These are phyloP conservation scores for Enteromius afrohamiltoni DNA, from an alignment of 2,797 vertebrate genomes.

Conservation along the genomic window DNA sequence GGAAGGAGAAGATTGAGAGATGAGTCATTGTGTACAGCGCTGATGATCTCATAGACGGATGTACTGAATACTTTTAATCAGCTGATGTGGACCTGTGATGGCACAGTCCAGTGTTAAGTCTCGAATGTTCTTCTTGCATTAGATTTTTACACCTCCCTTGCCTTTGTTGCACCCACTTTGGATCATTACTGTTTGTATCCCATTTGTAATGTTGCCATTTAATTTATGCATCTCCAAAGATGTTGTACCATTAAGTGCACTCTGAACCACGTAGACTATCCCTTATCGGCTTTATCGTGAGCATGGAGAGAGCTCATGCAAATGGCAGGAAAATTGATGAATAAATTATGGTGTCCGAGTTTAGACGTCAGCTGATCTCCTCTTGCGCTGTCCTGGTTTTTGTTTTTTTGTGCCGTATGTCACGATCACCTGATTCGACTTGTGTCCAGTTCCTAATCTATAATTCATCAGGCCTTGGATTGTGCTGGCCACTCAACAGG, in stretches of 20 bases:
- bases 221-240: not conserved
- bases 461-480: slow-evolving; percentile 53
- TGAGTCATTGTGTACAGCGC: slow-evolving; percentile 30
- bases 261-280: not conserved
- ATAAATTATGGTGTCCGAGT: slow-evolving; percentile 57
- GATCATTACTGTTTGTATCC: not conserved
- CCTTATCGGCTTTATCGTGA: not conserved
- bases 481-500: slow-evolving; percentile 26
- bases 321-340: slow-evolving; percentile 59
- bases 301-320: slow-evolving; percentile 11
- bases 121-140: not conserved
- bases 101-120: not conserved
- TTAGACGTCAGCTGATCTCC: slow-evolving; percentile 49
- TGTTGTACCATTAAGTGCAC: not conserved
- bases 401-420: slow-evolving; percentile 22
- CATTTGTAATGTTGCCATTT: not conserved
- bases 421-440: slow-evolving; percentile 41
- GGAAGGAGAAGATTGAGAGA: slow-evolving; percentile 5
- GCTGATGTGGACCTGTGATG: slow-evolving; percentile 20
- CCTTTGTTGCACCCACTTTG: slow-evolving; percentile 10
- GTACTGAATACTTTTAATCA: slow-evolving; percentile 33
- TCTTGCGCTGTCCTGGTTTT: slow-evolving; percentile 42
- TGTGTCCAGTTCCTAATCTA: slow-evolving; percentile 47
- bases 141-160: not conserved
- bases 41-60: slow-evolving; percentile 22